Base-by-base conservation (phyloP, 2,797 vertebrate species). In the Lophius americanus region DNA sequence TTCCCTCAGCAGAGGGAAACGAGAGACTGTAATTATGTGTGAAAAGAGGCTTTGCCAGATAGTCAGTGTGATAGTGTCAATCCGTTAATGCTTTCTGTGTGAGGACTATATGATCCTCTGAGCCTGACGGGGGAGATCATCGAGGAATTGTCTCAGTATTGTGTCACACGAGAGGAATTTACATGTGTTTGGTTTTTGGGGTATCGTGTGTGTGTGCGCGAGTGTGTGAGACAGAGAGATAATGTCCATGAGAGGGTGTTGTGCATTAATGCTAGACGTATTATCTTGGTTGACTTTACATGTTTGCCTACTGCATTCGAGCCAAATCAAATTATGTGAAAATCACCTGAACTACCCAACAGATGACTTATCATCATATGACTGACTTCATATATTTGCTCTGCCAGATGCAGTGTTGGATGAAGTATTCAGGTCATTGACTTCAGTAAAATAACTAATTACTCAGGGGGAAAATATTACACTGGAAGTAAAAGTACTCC, bases 1-100 rank as follows among this genome's bases (percentile, higher is more conserved):
- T 95, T 46, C 63, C 77, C 91, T 94, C 85, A 73, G 79, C 89
- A 49, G 94, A 94, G 93, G 93, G 92, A 91, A 95, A 94, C 74
- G 66, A 84, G 83, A 90, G 85, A 80, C 85, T 87, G 88, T 91
- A 91, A 91, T 91, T 91, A 89, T 89, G 82, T 91, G 90, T 92
- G 88, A 89, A 90, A 23, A 85, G 77, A 88, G 78, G 73, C 85
- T 90, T 82, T 75, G 85, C 78, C 68, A 77, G 85, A 90, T 86
- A 87, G 85, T 76, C 64, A 56, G 81, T 87, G 85, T 87, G 88
- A 91, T 87, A 79, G 89, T 91, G 89, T 92, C 89, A 89, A 91
- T 91, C 84, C 86, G 88, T 78, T 89, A 92, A 91, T 91, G 88
- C 89, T 85, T 89, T 77, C 70, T 74, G 74, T 85, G 68, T 61